A percentile compares a stretch with the other conserved stretches of the same genome.
Conservation (phyloP, 2,797 vertebrate species). For the Botia almorhae region DNA sequence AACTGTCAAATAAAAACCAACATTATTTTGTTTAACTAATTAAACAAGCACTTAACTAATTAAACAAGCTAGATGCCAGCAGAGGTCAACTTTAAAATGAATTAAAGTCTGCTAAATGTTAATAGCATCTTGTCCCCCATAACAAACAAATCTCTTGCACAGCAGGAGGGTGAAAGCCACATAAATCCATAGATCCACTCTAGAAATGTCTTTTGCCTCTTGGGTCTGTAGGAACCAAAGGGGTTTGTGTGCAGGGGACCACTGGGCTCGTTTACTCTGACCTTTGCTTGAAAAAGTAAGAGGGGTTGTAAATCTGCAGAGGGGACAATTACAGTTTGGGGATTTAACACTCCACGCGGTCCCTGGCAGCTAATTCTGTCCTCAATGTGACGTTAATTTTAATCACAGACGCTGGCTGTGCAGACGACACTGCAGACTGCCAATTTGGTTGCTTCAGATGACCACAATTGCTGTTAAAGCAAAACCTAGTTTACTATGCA, state of each 20-base stretch:
- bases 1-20: too few relatives aligned
- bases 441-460: too few relatives aligned
- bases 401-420: background rate
- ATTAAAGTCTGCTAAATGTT: background rate
- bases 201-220: background rate
- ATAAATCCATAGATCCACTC: slow-evolving; percentile 23
- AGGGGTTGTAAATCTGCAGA: slow-evolving; percentile 56
- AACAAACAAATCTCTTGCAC: background rate
- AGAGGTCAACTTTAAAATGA: background rate
- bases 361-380: slow-evolving; percentile 68
- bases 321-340: slow-evolving; percentile 63
- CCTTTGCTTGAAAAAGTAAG: slow-evolving; percentile 62
- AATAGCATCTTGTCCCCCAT: slow-evolving; percentile 4
- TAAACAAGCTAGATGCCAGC: background rate
- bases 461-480: background rate
- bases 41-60: background rate
- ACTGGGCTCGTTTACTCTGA: slow-evolving; percentile 68
- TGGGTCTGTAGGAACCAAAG: background rate
- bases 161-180: slow-evolving; percentile 13
- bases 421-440: background rate
- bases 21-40: too few relatives aligned
- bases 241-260: background rate
- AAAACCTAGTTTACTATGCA: background rate
- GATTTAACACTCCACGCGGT: slow-evolving; percentile 65
- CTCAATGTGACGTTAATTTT: slow-evolving; percentile 5